Evolutionary conservation across 2,113 vertebrate species (phyloP), one percentile per base, ranked within the genome.

Genomic region (Pterocles orientalis): DNA sequence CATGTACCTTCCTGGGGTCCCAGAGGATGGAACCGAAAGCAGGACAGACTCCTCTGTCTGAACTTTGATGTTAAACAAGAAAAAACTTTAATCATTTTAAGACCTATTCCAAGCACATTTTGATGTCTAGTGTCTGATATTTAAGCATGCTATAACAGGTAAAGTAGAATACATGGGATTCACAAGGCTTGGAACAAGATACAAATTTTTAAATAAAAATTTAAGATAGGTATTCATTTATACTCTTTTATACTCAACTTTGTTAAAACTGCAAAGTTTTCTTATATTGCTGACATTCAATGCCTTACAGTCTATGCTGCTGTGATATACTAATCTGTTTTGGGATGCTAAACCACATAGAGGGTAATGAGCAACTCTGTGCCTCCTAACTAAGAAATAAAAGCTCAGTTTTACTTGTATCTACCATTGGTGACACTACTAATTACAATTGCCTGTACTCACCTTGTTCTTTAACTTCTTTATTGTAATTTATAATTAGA

Each of bases 61-160:
- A 77, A 65, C 88, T 90, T 95, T 91, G 93, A 95, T 95, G 81
- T 13, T 86, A 84, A 88, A 85, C 13, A 65, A 66, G 88, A 93
- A 9, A 18, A 76, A 95, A 54, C 21, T 92, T 86, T 73, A 61
- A 88, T 94, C 75, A 60, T 83, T 92, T 51, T 75, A 75, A 91
- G 72, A 60, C 56, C 43, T 88, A 24, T 76, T 83, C 56, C 78
- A 85, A 89, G 76, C 18, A 36, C 3, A 0, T 91, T 95, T 94
- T 94, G 53, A 87, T 78, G 82, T 90, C 88, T 81, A 17, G 31
- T 31, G 41, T 61, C 73, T 92, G 47, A 36, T 87, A 82, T 79
- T 92, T 91, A 87, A 72, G 31, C 41, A 10, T 72, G 10, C n/a
- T 84, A 0, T 71, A 71, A 70, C 64, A 75, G 20, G 2, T 82